Evolutionary conservation across 2,888 invertebrate genomes (phyloP), one percentile per base, ranked within the genome.

Genomic region (Dermolepida albohirtum): DNA sequence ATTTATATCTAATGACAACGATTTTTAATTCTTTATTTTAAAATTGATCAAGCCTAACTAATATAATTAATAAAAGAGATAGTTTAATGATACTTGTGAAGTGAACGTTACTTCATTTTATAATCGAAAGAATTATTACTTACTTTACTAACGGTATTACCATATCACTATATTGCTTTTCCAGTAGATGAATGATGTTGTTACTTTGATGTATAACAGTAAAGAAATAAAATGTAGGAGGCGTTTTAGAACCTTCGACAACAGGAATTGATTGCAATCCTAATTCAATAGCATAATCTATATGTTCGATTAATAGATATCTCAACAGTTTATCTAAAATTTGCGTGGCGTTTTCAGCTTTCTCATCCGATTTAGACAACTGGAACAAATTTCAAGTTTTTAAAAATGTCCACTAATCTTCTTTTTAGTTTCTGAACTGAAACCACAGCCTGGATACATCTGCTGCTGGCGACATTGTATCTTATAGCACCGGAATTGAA

Each of bases 251-350:
- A 5, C 92, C 93, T 82, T 99, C 98, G 0, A 92, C 92, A 34
- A 95, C 90, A 0, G 96, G 96, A 71, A 96, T 92, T 17, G 92
- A 91, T 81, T 95, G 95, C 52, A 98, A 84, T 0, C 96, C 98
- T 50, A 98, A 83, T 80, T 98, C 98, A 4, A 99, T 84, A 0
- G 98, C 98, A 82, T 99, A 99, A 81, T 97, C 97, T 0, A 98
- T 93, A 80, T 98, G 98, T 75, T 99, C 97, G 1, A 89, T 89
- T 76, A 96, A 88, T 14, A 99, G 83, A 78, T 93, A 92, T 72
- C 95, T 93, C 27, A 96, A 85, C 62, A 97, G 81, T 50, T 94
- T 90, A 72, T 97, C 97, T 68, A 96, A 88, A 12, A 98, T 87
- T 71, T 92, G 90, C 0, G 90, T 85, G 0, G 95, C 91, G 76